Evolutionary conservation across 2,888 invertebrate species (phyloP), one percentile per base, ranked within the genome.

Genomic region (Drosophila putrida): DNA sequence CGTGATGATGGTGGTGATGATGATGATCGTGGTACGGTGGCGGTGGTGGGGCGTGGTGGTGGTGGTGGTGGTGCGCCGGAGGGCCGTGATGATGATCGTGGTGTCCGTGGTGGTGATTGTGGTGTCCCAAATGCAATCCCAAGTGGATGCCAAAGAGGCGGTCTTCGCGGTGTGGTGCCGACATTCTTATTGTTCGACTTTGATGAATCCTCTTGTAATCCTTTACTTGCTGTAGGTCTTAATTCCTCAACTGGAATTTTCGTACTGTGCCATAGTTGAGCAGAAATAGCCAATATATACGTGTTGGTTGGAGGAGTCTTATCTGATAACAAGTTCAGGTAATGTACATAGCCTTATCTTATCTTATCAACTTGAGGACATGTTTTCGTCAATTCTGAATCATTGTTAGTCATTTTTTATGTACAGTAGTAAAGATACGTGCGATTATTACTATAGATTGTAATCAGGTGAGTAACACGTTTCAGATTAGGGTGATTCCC

Each of bases 91-190:
- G 31, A 20, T 31, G 31, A 2, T 9, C 31, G 9, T 31, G 8
- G 38, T 84, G 85, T 11, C 64, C 72, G 38, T 75, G 75, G 43
- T 82, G 86, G 9, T 79, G 62, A 20, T 75, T 58, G n/a, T 74
- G 49, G 33, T 38, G 36, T 27, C 88, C 86, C 63, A 88, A 11
- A 25, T 69, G 60, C 46, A 88, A 36, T 6, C 82, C 82, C 6
- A 88, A 25, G 4, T 82, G 80, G 39, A 88, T 72, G 53, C 82
- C 82, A 27, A 83, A 88, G 10, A 82, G 77, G 28, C 82, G 82
- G 41, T 85, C 65, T 5, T 86, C 55, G 62, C 64, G 57, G n/a
- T 65, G 59, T 65, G 82, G 82, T 20, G 88, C 85, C 55, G 82
- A 10, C 82, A 83, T 83, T 46, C 3, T 27, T 8, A 13, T n/a